Evolutionary conservation across 2,888 invertebrate genomes (phyloP).

Genomic region (Ectemnius continuus): DNA sequence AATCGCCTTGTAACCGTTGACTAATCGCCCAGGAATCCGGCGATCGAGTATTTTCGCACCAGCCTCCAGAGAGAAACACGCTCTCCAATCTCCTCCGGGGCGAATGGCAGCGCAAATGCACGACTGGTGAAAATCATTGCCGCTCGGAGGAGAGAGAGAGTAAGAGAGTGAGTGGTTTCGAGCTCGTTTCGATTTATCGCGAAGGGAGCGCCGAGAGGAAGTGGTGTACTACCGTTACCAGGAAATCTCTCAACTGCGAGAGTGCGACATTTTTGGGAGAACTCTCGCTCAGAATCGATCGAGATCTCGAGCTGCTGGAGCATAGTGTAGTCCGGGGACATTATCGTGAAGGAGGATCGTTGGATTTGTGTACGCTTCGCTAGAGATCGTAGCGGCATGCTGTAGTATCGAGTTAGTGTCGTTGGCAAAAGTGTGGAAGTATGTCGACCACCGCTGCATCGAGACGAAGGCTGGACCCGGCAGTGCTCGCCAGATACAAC

Average conservation of each 20-base stretch:
- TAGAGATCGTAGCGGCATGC: background rate
- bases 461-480: conserved; percentile 68
- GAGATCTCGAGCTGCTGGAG: too few species aligned
- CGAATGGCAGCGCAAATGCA: too few species aligned
- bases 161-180: too few species aligned
- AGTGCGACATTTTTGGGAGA: background rate
- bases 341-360: too few species aligned
- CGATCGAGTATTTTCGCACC: too few species aligned
- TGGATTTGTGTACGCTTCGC: too few species aligned
- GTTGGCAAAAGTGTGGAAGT: conserved; percentile 33
- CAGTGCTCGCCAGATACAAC: conserved; percentile 67
- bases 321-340: too few species aligned
- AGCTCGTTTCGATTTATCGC: background rate
- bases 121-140: conserved; percentile 18
- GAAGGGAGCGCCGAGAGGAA: background rate
- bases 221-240: background rate
- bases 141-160: background rate
- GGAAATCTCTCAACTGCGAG: background rate
- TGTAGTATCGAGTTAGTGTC: conserved; percentile 22
- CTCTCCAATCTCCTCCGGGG: too few species aligned
- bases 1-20: conserved; percentile 5
- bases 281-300: background rate
- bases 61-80: too few species aligned
- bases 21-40: conserved; percentile 6
- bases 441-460: conserved; percentile 63